phyloP scores from a whole-genome alignment of 2,797 vertebrate species.

The Macropus fuliginosus region DNA sequence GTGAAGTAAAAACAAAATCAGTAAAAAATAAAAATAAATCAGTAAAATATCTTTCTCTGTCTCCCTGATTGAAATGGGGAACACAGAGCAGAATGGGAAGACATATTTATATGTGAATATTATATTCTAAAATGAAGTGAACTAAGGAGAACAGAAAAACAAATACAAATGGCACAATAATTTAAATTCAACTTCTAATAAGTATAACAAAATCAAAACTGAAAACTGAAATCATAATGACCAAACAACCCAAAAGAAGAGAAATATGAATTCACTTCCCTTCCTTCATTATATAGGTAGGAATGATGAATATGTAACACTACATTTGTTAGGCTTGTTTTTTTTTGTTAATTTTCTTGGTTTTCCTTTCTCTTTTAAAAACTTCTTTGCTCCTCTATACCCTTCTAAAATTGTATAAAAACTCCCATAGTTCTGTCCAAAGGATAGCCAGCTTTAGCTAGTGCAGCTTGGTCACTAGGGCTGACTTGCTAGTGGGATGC shows the following conservation, averaged over 20 bases:
- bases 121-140: neutral
- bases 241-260: neutral
- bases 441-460: neutral
- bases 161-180: neutral
- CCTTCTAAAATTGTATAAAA: neutral
- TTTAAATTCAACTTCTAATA: neutral
- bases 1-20: neutral
- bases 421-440: neutral
- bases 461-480: neutral
- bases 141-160: neutral
- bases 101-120: neutral
- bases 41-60: neutral
- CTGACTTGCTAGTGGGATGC: neutral
- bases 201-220: neutral
- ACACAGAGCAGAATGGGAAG: neutral
- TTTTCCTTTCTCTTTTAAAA: neutral
- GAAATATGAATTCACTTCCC: neutral
- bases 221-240: neutral
- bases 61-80: neutral
- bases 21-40: neutral
- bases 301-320: neutral
- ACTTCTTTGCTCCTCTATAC: neutral
- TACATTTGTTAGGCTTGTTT: neutral
- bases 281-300: neutral
- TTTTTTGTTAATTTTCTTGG: neutral